These are phyloP conservation scores for Pristionchus maxplancki DNA, from an alignment of 2,888 invertebrate genomes.

Conservation along the genomic window DNA sequence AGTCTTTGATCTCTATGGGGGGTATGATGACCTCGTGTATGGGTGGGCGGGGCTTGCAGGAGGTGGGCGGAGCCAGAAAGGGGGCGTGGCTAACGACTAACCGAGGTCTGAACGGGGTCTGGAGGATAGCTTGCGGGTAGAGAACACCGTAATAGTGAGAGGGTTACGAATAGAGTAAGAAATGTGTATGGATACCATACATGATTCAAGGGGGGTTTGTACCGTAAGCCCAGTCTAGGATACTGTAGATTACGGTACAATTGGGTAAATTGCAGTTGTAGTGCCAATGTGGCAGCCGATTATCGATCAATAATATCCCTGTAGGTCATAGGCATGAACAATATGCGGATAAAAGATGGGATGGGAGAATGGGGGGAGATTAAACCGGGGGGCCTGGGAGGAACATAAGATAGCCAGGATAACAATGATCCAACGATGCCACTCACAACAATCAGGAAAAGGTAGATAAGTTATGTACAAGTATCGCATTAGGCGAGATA, in stretches of 20 bases:
- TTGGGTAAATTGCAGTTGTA: background rate
- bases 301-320: background rate
- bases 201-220: background rate
- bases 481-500: background rate
- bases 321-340: background rate
- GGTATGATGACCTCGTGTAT: slow-evolving; percentile 19
- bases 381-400: background rate
- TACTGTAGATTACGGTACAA: background rate
- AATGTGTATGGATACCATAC: slow-evolving; percentile 18
- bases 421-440: slow-evolving; percentile 9
- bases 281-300: slow-evolving; percentile 35
- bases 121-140: background rate
- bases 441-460: background rate
- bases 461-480: slow-evolving; percentile 31
- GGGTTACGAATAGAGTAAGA: background rate
- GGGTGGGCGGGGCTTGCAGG: background rate
- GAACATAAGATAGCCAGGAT: background rate
- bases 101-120: slow-evolving; percentile 4
- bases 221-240: background rate
- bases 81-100: slow-evolving; percentile 10
- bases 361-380: background rate
- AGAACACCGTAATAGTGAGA: background rate
- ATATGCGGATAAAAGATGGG: background rate
- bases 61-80: background rate
- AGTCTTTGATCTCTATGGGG: slow-evolving; percentile 39